Base-by-base conservation (phyloP, 2,888 invertebrate genomes). In the Polyommatus icarus region DNA sequence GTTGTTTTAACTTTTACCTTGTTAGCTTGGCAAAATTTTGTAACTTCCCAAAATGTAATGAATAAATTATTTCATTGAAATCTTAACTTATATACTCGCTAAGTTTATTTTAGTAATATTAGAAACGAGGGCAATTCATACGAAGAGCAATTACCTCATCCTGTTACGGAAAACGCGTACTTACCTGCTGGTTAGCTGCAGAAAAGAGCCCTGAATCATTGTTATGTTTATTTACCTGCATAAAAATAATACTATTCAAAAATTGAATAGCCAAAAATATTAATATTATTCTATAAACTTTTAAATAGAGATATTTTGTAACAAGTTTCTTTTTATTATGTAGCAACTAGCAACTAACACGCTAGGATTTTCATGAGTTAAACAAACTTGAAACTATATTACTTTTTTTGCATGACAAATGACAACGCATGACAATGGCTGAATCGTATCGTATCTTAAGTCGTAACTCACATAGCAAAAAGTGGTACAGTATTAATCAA, bases 91-190 rank as follows among this genome's bases (percentile, higher is more conserved):
- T 40, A 7, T 40, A 40, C 10, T 10, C 6, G 40, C 40, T 15
- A 61, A 61, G 59, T 61, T 12, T 24, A 6, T 20, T 24, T 6
- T 3, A 50, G 50, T 50, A 50, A 73, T 12, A 15, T 50, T 73
- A 12, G 73, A 73, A 73, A 73, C 46, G 8, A 15, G 50, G 24
- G 20, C 73, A 20, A 8, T 20, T 46, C 24, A 73, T 46, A 46
- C 73, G 46, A 46, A 20, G n/a, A 15, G n/a, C 12, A 46, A 73
- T 73, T 73, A 10, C 24, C 20, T 40, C 73, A 73, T 73, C 73
- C 50, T 50, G 73, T 20, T 46, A 24, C 73, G 71, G 40, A 72
- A 72, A 72, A 20, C 40, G 46, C 20, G 20, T 40, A 61, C 57
- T 20, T 18, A n/a, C n/a, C 18, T 20, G 20, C 20, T 59, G 20